Base-by-base conservation (phyloP, 2,797 vertebrate species). In the Enteromius treurensis region DNA sequence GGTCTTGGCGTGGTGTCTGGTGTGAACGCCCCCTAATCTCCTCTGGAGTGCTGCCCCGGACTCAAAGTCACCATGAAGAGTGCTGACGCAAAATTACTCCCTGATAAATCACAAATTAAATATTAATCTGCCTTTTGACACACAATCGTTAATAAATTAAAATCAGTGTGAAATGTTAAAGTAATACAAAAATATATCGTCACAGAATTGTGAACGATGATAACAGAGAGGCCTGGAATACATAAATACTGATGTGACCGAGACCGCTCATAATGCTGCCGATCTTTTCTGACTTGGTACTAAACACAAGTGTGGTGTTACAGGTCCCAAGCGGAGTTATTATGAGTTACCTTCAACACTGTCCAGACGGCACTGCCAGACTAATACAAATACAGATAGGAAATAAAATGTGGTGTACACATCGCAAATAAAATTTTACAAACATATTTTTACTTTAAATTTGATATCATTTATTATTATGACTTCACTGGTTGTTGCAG, bases 51-150 rank as follows among this genome's bases (percentile, higher is more conserved):
- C 13, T 40, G 51, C 51, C 32, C 21, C 7, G 6, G 29, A 58
- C 51, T 58, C 19, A 58, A 37, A 55, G 73, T 75, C 51, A 40
- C 32, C 73, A 75, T 55, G 32, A 58, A 75, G 32, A n/a, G 13
- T 8, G 32, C 29, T 15, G 26, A 32, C 1, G 4, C 70, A 73
- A 74, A 53, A 74, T n/a, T 14, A 29, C 29, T 74, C 15, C 2
- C 47, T 7, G 49, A n/a, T 37, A 3, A 74, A 53, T 58, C 34
- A 17, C 29, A 40, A 37, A 32, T 71, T 47, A 29, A 51, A 73
- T 11, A 75, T 17, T 10, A 75, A 55, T 21, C 51, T 2, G 10
- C 19, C 13, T 23, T 58, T 76, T 58, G 73, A 13, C 13, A 37
- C 0, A 3, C 37, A 37, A 0, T 49, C 10, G 2, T 74, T 75